phyloP scores from a whole-genome alignment of 2,888 invertebrate species.

The Acanthopleura granulata region DNA sequence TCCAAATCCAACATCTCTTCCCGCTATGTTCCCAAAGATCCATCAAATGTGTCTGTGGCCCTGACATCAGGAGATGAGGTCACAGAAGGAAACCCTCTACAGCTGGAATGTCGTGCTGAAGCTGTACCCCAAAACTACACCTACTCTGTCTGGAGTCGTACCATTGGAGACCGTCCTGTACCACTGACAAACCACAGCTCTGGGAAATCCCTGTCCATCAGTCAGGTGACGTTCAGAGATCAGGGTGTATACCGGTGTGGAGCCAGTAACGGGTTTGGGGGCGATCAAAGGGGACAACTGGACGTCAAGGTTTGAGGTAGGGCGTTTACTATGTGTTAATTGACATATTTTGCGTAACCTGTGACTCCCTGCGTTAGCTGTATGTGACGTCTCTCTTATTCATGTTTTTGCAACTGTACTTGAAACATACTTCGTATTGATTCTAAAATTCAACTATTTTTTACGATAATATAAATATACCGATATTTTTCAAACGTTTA shows the following conservation, averaged over 20 bases:
- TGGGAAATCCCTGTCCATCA: background rate
- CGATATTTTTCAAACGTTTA: no score
- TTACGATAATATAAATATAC: no score
- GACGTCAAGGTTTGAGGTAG: no score
- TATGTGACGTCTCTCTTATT: no score
- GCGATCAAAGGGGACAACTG: background rate
- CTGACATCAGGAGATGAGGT: background rate
- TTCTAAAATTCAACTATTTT: no score
- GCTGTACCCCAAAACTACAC: background rate
- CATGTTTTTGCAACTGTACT: no score
- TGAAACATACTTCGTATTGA: no score
- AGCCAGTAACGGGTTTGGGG: background rate
- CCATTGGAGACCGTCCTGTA: background rate
- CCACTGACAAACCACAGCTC: background rate
- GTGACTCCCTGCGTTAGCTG: no score
- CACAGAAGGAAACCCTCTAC: background rate
- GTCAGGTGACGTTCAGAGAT: background rate
- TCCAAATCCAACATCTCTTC: no score
- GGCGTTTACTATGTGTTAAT: no score
- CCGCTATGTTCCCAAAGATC: background rate
- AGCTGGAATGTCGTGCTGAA: conserved; percentile 5
- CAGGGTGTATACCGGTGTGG: background rate
- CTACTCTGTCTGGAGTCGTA: background rate
- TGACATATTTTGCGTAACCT: no score
- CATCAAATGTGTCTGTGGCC: background rate